A percentile compares a stretch with the other conserved stretches of the same genome.
These are phyloP conservation scores for Caenorhabditis sp. DNA, from an alignment of 2,888 invertebrate genomes.

Conservation along the genomic window DNA sequence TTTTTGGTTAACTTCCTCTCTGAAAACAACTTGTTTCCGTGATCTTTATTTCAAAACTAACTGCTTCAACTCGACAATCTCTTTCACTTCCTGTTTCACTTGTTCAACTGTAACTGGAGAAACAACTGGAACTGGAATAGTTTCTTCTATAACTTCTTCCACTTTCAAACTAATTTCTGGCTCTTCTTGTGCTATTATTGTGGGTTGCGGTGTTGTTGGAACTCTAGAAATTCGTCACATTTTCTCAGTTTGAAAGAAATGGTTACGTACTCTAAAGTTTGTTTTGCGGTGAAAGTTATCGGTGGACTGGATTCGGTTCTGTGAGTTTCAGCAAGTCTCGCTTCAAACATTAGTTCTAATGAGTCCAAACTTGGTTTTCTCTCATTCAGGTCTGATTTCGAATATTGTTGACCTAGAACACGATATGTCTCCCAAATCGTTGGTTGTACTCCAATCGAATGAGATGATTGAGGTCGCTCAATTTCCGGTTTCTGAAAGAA, in stretches of 20 bases:
- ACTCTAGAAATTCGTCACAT: neutral
- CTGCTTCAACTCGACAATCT: conserved; percentile 12
- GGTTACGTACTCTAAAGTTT: neutral
- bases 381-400: conserved; percentile 35
- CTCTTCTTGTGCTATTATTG: neutral
- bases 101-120: neutral
- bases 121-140: neutral
- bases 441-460: conserved; percentile 57
- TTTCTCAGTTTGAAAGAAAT: neutral
- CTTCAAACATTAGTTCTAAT: conserved; percentile 43
- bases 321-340: conserved; percentile 32
- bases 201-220: neutral
- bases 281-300: conserved; percentile 24
- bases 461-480: conserved; percentile 37
- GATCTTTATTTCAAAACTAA: neutral
- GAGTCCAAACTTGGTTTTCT: conserved; percentile 42
- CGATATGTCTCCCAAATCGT: conserved; percentile 68
- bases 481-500: conserved; percentile 19
- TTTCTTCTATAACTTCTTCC: neutral
- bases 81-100: conserved; percentile 24
- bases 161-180: neutral
- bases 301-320: conserved; percentile 19
- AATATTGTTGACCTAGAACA: conserved; percentile 63
- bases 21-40: conserved; percentile 17
- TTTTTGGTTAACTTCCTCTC: conserved; percentile 28